Evolutionary conservation across 2,113 vertebrate genomes (phyloP).

Genomic region (Acrocephalus kingi): DNA sequence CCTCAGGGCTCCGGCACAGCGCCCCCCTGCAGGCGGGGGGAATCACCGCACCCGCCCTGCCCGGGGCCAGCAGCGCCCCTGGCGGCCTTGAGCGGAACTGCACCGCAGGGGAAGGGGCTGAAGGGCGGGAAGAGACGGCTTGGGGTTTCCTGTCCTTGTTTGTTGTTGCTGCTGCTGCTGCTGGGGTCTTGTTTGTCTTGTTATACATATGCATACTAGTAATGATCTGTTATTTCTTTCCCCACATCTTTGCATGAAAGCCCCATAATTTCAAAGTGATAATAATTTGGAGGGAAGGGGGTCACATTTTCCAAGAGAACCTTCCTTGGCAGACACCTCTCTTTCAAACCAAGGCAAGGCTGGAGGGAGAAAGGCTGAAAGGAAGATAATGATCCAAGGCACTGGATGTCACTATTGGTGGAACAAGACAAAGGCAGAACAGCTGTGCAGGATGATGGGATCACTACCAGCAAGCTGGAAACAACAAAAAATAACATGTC

Average conservation of each 20-base stretch:
- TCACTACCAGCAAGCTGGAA: not conserved
- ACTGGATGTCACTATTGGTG: not conserved
- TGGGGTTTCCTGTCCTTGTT: not conserved
- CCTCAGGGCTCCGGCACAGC: not conserved
- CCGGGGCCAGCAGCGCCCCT: too few species aligned
- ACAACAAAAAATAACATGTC: not conserved
- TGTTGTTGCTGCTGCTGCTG: not conserved
- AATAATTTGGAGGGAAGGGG: too few species aligned
- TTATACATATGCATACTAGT: rapidly evolving
- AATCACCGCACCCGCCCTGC: too few species aligned
- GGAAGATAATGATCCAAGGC: not conserved
- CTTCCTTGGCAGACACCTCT: not conserved
- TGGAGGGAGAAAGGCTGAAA: not conserved
- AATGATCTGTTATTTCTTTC: not conserved
- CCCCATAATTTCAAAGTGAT: rapidly evolving
- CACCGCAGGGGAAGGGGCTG: rapidly evolving
- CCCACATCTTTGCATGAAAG: too few species aligned
- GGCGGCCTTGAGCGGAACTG: too few species aligned
- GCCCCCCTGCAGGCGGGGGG: not conserved
- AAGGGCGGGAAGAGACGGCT: rapidly evolving
- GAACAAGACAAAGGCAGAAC: conserved; percentile 28
- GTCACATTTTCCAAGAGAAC: not conserved
- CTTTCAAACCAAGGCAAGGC: not conserved
- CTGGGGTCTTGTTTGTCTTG: not conserved
- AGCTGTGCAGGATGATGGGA: not conserved